These are phyloP conservation scores for Bellardia pandia DNA, from an alignment of 2,888 invertebrate species.

Conservation along the genomic window DNA sequence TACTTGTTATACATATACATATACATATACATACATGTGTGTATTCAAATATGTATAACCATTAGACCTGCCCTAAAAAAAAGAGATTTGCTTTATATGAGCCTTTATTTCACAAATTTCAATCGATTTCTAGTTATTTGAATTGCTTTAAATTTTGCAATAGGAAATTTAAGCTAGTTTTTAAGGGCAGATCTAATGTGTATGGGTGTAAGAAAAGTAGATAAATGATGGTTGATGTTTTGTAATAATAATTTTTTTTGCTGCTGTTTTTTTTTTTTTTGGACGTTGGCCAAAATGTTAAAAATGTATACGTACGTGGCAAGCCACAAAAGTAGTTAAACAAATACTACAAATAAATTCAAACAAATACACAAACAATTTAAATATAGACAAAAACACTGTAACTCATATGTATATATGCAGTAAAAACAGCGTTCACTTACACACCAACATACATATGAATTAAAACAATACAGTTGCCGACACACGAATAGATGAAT, in stretches of 20 bases:
- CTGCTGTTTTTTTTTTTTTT: constrained; percentile 36
- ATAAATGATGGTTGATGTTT: constrained; percentile 65
- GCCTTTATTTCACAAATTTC: no score
- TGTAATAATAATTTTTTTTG: constrained; percentile 9
- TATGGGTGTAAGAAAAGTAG: constrained; percentile 12
- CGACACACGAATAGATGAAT: constrained; percentile 28
- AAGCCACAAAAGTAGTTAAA: constrained; percentile 82
- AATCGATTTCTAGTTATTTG: no score
- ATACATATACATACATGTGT: no score
- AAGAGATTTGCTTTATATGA: no score
- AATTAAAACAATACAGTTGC: constrained; percentile 45
- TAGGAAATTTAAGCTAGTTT: no score
- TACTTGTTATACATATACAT: no score
- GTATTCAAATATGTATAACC: no score
- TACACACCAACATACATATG: constrained; percentile 33
- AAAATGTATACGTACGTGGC: constrained; percentile 71
- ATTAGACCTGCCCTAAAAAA: no score
- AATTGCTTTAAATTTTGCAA: no score
- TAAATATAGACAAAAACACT: constrained; percentile 16
- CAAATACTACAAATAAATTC: constrained; percentile 76
- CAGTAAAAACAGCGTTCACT: not conserved
- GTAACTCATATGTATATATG: not conserved
- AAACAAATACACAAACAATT: constrained; percentile 59
- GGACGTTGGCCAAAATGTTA: constrained; percentile 68
- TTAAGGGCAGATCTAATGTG: not conserved